Conservation (phyloP, 2,888 invertebrate genomes). For the Acholoe squamosa region DNA sequence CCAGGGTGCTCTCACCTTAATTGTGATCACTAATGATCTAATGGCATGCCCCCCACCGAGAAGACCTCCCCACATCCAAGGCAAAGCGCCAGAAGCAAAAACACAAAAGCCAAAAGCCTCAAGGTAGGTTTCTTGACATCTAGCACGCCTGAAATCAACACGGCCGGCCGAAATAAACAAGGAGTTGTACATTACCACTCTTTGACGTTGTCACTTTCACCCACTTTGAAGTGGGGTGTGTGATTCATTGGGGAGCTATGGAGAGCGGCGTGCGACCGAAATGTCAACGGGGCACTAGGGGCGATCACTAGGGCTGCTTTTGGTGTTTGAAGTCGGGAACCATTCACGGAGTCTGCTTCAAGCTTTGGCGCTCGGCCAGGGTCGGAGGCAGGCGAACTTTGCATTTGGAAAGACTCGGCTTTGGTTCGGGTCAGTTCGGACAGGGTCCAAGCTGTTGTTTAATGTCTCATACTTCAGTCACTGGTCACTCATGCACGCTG, state of each 20-base stretch:
- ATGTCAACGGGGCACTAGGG: not conserved
- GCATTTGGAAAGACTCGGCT: not conserved
- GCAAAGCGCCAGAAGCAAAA: not conserved
- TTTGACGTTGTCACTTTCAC: slow-evolving; percentile 4
- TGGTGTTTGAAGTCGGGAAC: slow-evolving; percentile 11
- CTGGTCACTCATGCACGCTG: not conserved
- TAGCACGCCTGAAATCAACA: slow-evolving; percentile 23
- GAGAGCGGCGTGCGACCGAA: slow-evolving; percentile 24
- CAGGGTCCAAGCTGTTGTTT: not conserved
- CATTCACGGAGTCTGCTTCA: slow-evolving; percentile 8
- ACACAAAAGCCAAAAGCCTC: slow-evolving; percentile 37
- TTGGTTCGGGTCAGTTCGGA: not conserved
- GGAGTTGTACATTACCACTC: not conserved
- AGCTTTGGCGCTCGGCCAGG: slow-evolving; percentile 14
- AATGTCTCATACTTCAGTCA: not conserved
- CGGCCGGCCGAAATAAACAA: not conserved
- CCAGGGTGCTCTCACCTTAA: slow-evolving; percentile 6
- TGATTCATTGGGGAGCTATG: not conserved
- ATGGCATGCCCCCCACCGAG: not conserved
- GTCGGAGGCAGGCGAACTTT: not conserved
- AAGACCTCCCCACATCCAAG: not conserved
- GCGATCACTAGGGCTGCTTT: not conserved
- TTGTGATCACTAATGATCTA: slow-evolving; percentile 38
- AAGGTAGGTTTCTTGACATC: not conserved
- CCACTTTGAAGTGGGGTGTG: slow-evolving; percentile 10